Evolutionary conservation across 35 echinoderm and acorn worm genomes (phyloP).

Genomic region (Heliocidaris tuberculata): DNA sequence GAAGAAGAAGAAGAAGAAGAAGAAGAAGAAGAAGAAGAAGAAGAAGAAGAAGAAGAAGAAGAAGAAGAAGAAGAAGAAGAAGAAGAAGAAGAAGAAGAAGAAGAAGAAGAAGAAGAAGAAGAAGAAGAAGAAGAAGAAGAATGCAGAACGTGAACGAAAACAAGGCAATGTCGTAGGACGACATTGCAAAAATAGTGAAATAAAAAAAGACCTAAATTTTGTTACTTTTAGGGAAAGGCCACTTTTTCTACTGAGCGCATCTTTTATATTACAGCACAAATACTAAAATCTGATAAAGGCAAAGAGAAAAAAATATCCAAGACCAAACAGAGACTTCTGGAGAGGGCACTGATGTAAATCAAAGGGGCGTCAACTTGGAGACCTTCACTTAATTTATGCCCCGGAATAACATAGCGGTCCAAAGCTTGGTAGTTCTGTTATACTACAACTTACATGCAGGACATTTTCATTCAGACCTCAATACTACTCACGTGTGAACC

Average conservation of each 20-base stretch:
- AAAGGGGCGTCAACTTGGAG: not conserved
- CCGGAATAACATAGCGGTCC: too few relatives aligned
- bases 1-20: not conserved
- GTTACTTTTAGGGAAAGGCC: too few relatives aligned
- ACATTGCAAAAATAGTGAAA: too few relatives aligned
- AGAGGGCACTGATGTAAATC: not conserved
- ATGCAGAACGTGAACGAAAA: too few relatives aligned
- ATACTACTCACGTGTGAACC: slow-evolving; percentile 24
- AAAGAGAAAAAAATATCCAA: not conserved
- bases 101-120: not conserved
- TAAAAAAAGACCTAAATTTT: too few relatives aligned
- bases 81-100: not conserved
- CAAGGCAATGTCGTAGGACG: too few relatives aligned
- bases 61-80: not conserved
- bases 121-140: not conserved
- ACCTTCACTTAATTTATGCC: too few relatives aligned
- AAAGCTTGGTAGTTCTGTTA: too few relatives aligned
- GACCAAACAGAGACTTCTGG: not conserved
- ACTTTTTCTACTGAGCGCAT: too few relatives aligned
- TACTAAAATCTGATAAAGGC: too few relatives aligned
- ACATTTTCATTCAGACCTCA: not conserved
- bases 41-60: not conserved
- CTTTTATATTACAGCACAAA: too few relatives aligned
- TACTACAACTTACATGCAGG: too few relatives aligned
- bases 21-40: not conserved